phyloP scores from a whole-genome alignment of 2,888 invertebrate species.

The Andrena bicolor region DNA sequence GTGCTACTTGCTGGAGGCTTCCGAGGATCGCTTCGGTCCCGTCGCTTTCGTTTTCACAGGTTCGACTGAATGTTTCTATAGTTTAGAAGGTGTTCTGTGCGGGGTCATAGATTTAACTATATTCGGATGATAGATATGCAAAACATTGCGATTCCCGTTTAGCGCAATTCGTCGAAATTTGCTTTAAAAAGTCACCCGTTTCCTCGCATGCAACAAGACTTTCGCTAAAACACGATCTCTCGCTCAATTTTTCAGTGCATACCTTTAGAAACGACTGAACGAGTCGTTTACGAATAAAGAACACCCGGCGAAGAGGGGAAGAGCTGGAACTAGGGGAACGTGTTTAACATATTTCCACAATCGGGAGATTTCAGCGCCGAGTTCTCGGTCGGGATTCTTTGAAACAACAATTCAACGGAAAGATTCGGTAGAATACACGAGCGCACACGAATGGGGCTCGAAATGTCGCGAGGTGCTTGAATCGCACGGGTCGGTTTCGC shows the following conservation, averaged over 20 bases:
- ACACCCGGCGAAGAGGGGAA: not conserved
- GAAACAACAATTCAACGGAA: constrained; percentile 3
- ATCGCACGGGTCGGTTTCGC: not conserved
- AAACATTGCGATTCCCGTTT: too few relatives aligned
- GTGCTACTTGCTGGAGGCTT: not conserved
- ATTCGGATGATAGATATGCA: too few relatives aligned
- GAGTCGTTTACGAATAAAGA: not conserved
- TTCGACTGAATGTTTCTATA: too few relatives aligned
- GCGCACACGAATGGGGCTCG: constrained; percentile 1
- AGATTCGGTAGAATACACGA: not conserved
- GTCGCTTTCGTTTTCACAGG: too few relatives aligned
- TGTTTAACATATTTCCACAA: not conserved
- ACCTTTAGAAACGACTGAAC: constrained; percentile 15
- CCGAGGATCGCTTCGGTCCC: too few relatives aligned
- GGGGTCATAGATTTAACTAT: too few relatives aligned
- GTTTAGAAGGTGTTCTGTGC: too few relatives aligned
- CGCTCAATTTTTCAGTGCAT: constrained; percentile 15
- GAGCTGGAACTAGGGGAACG: not conserved
- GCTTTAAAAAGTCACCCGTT: too few relatives aligned
- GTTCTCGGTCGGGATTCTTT: constrained; percentile 8
- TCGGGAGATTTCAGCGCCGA: constrained; percentile 9
- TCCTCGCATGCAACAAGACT: too few relatives aligned
- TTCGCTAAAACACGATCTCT: too few relatives aligned
- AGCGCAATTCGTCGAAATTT: too few relatives aligned
- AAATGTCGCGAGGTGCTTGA: not conserved